Evolutionary conservation across 2,888 invertebrate genomes (phyloP).

Genomic region (Lithophane semibrunnea): DNA sequence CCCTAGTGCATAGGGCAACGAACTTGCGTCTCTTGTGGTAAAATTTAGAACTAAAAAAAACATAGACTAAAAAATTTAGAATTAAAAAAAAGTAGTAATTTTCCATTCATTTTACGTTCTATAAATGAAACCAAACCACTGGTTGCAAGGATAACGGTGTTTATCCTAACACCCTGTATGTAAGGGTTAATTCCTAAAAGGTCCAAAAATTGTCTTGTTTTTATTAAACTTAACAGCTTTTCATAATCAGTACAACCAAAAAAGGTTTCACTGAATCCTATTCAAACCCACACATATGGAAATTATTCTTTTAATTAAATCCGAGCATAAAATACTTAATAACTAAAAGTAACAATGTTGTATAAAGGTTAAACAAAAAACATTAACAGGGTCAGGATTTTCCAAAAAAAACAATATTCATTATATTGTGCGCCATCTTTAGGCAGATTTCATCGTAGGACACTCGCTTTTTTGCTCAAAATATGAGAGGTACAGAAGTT

Average conservation of each 20-base stretch:
- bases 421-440: conserved; percentile 23
- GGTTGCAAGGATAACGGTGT: no score
- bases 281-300: neutral
- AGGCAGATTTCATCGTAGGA: neutral
- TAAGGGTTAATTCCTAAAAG: neutral
- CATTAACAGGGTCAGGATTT: conserved; percentile 17
- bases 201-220: neutral
- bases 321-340: conserved; percentile 6
- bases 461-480: neutral
- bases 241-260: conserved; percentile 8
- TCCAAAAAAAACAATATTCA: conserved; percentile 53
- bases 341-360: conserved; percentile 34
- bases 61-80: no score
- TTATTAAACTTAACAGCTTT: conserved; percentile 21
- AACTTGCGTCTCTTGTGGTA: no score
- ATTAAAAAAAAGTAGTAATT: no score
- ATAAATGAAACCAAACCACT: no score
- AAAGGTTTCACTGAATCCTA: conserved; percentile 5
- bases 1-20: no score
- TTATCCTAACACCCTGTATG: no score
- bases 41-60: no score
- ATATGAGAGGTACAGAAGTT: neutral
- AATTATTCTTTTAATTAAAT: conserved; percentile 50
- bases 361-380: conserved; percentile 35
- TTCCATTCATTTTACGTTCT: no score